Evolutionary conservation across 2,888 invertebrate species (phyloP), one percentile per base, ranked within the genome.

Genomic region (Drosophila rubida): DNA sequence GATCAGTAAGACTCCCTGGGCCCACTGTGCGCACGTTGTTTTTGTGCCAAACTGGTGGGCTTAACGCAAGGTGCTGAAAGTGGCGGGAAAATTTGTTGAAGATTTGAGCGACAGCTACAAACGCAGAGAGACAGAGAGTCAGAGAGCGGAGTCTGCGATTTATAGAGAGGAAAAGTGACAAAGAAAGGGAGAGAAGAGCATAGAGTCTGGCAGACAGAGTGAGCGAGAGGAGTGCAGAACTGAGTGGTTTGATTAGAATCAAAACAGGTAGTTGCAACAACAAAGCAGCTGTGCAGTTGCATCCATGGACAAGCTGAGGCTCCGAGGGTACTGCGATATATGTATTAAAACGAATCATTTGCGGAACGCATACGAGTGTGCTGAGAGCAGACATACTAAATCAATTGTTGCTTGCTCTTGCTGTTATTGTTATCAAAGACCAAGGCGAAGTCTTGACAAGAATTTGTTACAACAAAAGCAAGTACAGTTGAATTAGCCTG

Each of bases 21-120:
- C 7, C 66, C 82, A 87, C 79, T 72, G 82, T 83, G 80, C 82
- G 86, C 87, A 83, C 82, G 88, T 83, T 87, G 85, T 82, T 77
- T 62, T 70, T 78, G 79, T 75, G 78, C 69, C 41, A 80, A 87
- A 75, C 53, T 70, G 73, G 54, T 59, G 71, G 74, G 72, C 66
- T 70, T 60, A 80, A 53, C 76, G 77, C 67, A 87, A 87, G 79
- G 87, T 85, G 87, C 78, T 73, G 70, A 81, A 81, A 85, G 85
- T 87, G 87, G 82, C 82, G 82, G 82, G 82, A 82, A 82, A 87
- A 84, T 67, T 63, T 81, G 65, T 78, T 58, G 53, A 67, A 78
- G 75, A 87, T 70, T 87, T 75, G 37, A 65, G 57, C 53, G 64
- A 54, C 71, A 49, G 44, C 14, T 37, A 30, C 49, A 55, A 2